Conservation (phyloP, 2,797 vertebrate genomes). For the Gila robusta region DNA sequence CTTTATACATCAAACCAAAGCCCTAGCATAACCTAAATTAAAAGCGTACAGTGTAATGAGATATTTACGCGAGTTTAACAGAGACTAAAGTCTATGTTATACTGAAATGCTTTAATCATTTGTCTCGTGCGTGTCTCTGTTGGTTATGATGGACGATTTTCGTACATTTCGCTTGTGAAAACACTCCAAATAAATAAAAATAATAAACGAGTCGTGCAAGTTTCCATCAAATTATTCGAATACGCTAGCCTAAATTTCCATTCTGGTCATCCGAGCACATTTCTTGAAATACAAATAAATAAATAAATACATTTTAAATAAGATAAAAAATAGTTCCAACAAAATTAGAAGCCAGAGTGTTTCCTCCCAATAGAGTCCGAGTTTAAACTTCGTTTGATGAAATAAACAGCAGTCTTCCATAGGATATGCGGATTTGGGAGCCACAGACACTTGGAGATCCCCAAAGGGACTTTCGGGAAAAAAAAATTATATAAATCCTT, state of each 20-base stretch:
- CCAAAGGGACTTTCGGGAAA: constrained; percentile 23
- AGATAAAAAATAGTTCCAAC: background rate
- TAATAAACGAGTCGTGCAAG: background rate
- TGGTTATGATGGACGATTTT: background rate
- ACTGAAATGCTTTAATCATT: too few relatives aligned
- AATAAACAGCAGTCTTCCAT: constrained; percentile 1
- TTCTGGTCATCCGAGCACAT: background rate
- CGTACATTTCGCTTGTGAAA: background rate
- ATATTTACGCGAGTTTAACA: background rate
- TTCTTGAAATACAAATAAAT: background rate
- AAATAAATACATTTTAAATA: background rate
- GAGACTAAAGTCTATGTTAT: background rate
- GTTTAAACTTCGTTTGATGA: constrained; percentile 30
- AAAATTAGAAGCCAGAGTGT: background rate
- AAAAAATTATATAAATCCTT: constrained; percentile 4
- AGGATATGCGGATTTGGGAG: constrained; percentile 24
- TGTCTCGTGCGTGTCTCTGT: background rate
- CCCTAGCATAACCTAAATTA: background rate
- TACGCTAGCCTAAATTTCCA: background rate
- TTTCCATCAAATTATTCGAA: background rate
- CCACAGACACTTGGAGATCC: constrained; percentile 36
- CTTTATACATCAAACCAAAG: background rate
- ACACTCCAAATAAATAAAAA: background rate
- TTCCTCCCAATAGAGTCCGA: constrained; percentile 20
- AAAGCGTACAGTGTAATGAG: background rate